These are phyloP conservation scores for Drosophila nr. perissopoda DNA, from an alignment of 2,888 invertebrate species.

Conservation along the genomic window DNA sequence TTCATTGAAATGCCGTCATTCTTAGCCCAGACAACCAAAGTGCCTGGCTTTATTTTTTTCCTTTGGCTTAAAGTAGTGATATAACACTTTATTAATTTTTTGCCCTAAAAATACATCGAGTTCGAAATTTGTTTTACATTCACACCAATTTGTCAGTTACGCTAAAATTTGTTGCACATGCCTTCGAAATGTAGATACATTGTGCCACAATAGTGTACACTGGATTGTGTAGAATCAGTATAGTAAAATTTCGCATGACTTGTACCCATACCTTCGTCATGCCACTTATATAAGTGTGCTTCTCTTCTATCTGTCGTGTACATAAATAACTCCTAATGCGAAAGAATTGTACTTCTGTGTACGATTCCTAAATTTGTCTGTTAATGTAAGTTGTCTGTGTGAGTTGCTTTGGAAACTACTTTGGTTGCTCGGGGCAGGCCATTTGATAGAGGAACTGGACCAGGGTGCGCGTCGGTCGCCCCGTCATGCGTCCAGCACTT, in stretches of 20 bases:
- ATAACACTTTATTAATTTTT: background rate
- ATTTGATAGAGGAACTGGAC: slow-evolving; percentile 85
- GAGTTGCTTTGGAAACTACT: slow-evolving; percentile 29
- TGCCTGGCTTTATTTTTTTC: slow-evolving; percentile 1
- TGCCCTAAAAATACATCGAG: background rate
- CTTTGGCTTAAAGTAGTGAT: background rate
- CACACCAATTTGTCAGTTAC: slow-evolving; percentile 10
- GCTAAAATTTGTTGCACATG: slow-evolving; percentile 30
- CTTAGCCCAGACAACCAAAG: background rate
- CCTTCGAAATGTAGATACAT: background rate
- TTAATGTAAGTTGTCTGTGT: background rate
- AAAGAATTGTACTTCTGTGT: background rate
- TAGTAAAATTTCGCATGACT: background rate
- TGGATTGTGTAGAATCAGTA: background rate
- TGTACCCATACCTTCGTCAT: background rate
- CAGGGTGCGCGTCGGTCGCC: slow-evolving; percentile 87
- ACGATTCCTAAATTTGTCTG: background rate
- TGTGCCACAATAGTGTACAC: background rate
- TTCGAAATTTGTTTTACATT: background rate
- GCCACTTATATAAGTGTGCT: background rate
- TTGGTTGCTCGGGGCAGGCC: slow-evolving; percentile 74
- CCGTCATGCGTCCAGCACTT: slow-evolving; percentile 86
- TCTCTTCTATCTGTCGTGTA: background rate
- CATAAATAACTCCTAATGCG: background rate
- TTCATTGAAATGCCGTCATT: slow-evolving; percentile 53